Percentiles rank a stretch among this genome's conserved stretches.
phyloP scores from a whole-genome alignment of 2,888 invertebrate genomes.

The Esperia sulphurella region DNA sequence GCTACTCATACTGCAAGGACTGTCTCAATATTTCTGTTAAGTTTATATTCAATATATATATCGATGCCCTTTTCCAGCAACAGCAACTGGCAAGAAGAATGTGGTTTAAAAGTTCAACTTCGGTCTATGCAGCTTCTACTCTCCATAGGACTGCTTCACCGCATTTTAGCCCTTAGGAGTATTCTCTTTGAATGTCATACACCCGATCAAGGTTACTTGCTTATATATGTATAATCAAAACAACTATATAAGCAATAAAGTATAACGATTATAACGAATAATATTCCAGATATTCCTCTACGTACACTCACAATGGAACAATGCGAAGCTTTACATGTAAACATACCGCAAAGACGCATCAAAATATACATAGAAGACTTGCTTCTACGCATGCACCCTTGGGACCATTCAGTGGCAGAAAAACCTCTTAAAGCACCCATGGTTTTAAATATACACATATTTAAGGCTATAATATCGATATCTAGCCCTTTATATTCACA shows the following conservation, averaged over 20 bases:
- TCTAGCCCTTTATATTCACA: constrained; percentile 54
- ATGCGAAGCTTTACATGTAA: constrained; percentile 52
- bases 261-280: too few relatives aligned
- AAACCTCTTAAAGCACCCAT: constrained; percentile 22
- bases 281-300: constrained; percentile 33
- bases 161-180: constrained; percentile 27
- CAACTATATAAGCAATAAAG: too few relatives aligned
- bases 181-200: constrained; percentile 34
- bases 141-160: constrained; percentile 49
- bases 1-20: too few relatives aligned
- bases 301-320: constrained; percentile 61
- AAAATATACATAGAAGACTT: constrained; percentile 32
- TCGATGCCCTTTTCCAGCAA: too few relatives aligned
- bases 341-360: constrained; percentile 48
- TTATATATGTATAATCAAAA: background rate
- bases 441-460: constrained; percentile 37
- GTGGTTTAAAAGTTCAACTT: constrained; percentile 33
- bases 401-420: constrained; percentile 41
- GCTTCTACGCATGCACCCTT: constrained; percentile 37
- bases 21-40: too few relatives aligned
- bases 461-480: constrained; percentile 25
- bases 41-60: too few relatives aligned
- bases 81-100: constrained; percentile 63
- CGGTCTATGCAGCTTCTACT: constrained; percentile 37
- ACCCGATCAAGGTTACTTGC: constrained; percentile 27